phyloP scores from a whole-genome alignment of 2,797 vertebrate genomes.

The Hippoglossus hippoglossus region DNA sequence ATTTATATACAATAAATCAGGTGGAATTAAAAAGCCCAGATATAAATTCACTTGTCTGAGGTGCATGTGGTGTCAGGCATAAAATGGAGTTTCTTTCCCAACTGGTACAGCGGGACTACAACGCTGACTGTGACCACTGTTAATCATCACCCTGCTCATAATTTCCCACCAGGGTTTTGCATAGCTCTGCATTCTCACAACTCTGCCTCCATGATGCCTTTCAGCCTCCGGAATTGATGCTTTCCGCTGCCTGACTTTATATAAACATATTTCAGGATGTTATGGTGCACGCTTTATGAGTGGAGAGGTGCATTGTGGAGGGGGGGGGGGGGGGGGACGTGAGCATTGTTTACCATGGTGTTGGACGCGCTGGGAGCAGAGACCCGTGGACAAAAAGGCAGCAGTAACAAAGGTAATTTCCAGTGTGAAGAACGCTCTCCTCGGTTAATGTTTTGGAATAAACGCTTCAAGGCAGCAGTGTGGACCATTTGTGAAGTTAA shows the following conservation, averaged over 20 bases:
- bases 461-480: slow-evolving; percentile 57
- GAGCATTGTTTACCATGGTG: slow-evolving; percentile 57
- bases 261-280: slow-evolving; percentile 55
- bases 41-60: not conserved
- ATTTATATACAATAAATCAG: not conserved
- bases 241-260: slow-evolving; percentile 28
- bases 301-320: slow-evolving; percentile 46
- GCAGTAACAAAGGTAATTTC: slow-evolving; percentile 56
- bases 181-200: slow-evolving; percentile 20
- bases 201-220: slow-evolving; percentile 23
- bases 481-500: slow-evolving; percentile 61
- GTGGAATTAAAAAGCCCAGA: not conserved
- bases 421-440: slow-evolving; percentile 44
- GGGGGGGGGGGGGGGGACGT: slow-evolving; percentile 6
- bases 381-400: slow-evolving; percentile 13
- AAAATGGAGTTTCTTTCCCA: slow-evolving; percentile 18
- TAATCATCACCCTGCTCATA: slow-evolving; percentile 39
- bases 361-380: slow-evolving; percentile 19
- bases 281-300: slow-evolving; percentile 40
- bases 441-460: slow-evolving; percentile 71
- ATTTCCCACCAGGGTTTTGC: slow-evolving; percentile 28
- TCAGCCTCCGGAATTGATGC: slow-evolving; percentile 29
- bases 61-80: slow-evolving; percentile 17
- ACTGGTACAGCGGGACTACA: slow-evolving; percentile 4
- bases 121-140: slow-evolving; percentile 16